Percentiles rank a stretch among this genome's conserved stretches.
Conservation (phyloP, 2,797 vertebrate genomes). For the Aulostomus chinensis region DNA sequence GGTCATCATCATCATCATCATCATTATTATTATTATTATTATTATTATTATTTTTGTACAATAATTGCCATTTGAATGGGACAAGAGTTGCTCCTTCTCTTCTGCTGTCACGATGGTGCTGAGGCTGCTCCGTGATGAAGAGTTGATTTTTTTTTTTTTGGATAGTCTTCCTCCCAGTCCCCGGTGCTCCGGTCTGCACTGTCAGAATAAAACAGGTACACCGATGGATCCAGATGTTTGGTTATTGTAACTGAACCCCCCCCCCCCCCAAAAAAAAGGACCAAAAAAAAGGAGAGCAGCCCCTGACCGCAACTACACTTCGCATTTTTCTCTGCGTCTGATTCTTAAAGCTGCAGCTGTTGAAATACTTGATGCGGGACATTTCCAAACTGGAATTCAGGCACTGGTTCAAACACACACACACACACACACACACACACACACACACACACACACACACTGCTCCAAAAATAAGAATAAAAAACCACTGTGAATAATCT, state of each 20-base stretch:
- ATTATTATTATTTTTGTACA: slow-evolving; percentile 83
- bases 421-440: too few species aligned
- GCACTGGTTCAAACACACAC: slow-evolving; percentile 1
- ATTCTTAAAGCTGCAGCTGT: not conserved
- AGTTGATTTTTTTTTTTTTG: too few species aligned
- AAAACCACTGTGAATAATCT: not conserved
- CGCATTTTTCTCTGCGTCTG: slow-evolving; percentile 1
- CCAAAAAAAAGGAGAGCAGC: not conserved
- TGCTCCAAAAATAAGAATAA: too few species aligned
- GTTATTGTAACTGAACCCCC: too few species aligned
- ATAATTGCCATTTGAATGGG: slow-evolving; percentile 74
- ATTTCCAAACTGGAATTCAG: slow-evolving; percentile 9
- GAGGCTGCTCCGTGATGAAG: too few species aligned
- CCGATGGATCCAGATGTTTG: slow-evolving; percentile 27
- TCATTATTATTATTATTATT: slow-evolving; percentile 51
- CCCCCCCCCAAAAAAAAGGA: too few species aligned
- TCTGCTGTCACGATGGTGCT: slow-evolving; percentile 43
- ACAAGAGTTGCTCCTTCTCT: slow-evolving; percentile 21
- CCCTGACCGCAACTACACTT: too few species aligned
- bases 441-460: too few species aligned
- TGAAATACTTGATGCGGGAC: slow-evolving; percentile 25
- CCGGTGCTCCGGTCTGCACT: slow-evolving; percentile 39
- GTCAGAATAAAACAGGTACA: slow-evolving; percentile 49
- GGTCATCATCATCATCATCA: not conserved
- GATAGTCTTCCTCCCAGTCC: slow-evolving; percentile 53